Conservation (phyloP, 2,888 invertebrate species). For the Teleogryllus oceanicus region DNA sequence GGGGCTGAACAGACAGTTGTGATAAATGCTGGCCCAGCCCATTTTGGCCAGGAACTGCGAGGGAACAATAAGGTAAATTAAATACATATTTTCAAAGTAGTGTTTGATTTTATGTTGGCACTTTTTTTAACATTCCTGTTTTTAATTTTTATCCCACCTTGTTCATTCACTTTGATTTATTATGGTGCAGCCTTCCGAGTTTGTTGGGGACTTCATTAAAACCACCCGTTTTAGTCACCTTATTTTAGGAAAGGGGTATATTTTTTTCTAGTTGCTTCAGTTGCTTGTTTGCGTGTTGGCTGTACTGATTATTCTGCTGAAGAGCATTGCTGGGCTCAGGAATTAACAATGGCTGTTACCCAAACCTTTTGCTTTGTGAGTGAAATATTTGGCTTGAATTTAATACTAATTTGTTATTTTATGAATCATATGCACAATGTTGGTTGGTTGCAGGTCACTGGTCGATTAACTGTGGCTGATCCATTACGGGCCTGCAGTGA, state of each 20-base stretch:
- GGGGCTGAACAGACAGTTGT: constrained; percentile 42
- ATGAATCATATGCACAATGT: background rate
- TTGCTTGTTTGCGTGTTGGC: constrained; percentile 18
- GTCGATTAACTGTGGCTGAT: constrained; percentile 59
- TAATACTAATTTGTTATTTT: background rate
- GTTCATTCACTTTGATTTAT: background rate
- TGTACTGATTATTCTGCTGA: constrained; percentile 3
- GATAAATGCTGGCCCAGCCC: constrained; percentile 80
- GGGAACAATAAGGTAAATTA: constrained; percentile 50
- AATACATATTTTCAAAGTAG: background rate
- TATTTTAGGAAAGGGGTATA: background rate
- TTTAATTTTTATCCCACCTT: constrained; percentile 7
- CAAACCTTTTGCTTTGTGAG: constrained; percentile 26
- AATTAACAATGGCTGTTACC: background rate
- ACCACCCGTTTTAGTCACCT: background rate
- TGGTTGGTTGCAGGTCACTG: constrained; percentile 54
- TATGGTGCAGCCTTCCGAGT: constrained; percentile 18
- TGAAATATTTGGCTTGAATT: constrained; percentile 11
- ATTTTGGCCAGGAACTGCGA: constrained; percentile 77
- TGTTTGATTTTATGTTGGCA: background rate
- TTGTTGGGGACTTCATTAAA: background rate
- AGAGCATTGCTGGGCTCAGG: background rate
- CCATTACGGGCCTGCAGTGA: constrained; percentile 64
- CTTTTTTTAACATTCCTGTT: background rate
- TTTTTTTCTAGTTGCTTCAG: constrained; percentile 9